phyloP scores from a whole-genome alignment of 2,113 vertebrate genomes.

The Neoarius graeffei region DNA sequence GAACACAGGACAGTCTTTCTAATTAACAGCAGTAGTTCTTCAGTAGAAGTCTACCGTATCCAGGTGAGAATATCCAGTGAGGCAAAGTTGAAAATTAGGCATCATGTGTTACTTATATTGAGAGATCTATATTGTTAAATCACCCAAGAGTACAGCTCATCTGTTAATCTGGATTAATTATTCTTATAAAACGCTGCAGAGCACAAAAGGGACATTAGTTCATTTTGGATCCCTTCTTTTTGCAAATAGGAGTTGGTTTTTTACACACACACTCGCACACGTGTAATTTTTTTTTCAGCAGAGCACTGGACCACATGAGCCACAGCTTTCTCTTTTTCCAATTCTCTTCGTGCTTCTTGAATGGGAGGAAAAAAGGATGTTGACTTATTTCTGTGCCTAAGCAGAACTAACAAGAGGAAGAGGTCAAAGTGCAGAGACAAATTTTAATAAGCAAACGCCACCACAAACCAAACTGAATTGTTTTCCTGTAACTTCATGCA shows the following conservation, averaged over 20 bases:
- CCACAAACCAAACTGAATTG: conserved; percentile 43
- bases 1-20: background rate
- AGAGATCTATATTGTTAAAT: background rate
- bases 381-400: conserved; percentile 51
- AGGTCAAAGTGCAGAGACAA: conserved; percentile 35
- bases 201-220: background rate
- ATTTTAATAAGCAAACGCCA: conserved; percentile 49
- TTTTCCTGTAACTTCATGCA: conserved; percentile 43
- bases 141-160: background rate
- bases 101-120: conserved; percentile 4
- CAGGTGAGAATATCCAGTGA: background rate
- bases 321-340: conserved; percentile 33
- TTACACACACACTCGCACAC: background rate
- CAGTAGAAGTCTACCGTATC: background rate
- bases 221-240: background rate
- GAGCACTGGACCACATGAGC: background rate
- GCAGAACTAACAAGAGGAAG: conserved; percentile 57
- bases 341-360: conserved; percentile 47
- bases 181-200: background rate
- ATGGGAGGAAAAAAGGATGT: conserved; percentile 45
- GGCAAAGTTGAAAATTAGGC: background rate
- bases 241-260: background rate
- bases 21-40: background rate
- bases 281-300: conserved; percentile 1
- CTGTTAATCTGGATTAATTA: background rate